These are phyloP conservation scores for Conger conger DNA, from an alignment of 2,113 vertebrate species.

Conservation along the genomic window DNA sequence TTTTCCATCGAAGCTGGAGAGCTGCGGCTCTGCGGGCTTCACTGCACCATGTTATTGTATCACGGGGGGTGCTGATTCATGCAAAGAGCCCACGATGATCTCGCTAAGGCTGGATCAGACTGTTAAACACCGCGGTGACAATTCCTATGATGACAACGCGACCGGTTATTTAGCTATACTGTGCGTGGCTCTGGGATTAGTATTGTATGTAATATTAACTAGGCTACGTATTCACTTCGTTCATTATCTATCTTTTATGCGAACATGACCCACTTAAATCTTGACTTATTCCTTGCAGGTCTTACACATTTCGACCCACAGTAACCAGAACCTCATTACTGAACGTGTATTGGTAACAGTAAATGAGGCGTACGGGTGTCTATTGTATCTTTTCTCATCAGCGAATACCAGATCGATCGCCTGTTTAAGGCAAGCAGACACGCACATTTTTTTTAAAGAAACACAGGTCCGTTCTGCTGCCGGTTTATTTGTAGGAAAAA, in stretches of 20 bases:
- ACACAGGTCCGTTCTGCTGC: neutral
- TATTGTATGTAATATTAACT: neutral
- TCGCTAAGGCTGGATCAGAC: constrained; percentile 22
- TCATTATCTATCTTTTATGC: neutral
- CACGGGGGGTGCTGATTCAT: constrained; percentile 64
- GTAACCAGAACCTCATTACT: neutral
- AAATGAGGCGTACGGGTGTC: neutral
- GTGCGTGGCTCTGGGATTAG: neutral
- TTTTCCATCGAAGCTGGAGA: constrained; percentile 53
- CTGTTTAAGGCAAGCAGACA: neutral
- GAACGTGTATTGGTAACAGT: neutral
- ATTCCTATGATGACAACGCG: neutral
- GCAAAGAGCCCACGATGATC: constrained; percentile 46
- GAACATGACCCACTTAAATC: neutral
- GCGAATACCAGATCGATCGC: neutral
- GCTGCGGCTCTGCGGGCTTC: constrained; percentile 57
- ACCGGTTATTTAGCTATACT: neutral
- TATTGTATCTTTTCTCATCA: neutral
- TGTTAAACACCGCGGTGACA: neutral
- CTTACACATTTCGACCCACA: neutral
- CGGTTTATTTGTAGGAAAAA: neutral
- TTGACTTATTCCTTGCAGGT: neutral
- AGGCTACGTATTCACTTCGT: neutral
- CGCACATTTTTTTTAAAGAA: neutral
- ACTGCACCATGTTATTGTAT: constrained; percentile 58